Conservation (phyloP, 2,888 invertebrate genomes). For the Apamea anceps region DNA sequence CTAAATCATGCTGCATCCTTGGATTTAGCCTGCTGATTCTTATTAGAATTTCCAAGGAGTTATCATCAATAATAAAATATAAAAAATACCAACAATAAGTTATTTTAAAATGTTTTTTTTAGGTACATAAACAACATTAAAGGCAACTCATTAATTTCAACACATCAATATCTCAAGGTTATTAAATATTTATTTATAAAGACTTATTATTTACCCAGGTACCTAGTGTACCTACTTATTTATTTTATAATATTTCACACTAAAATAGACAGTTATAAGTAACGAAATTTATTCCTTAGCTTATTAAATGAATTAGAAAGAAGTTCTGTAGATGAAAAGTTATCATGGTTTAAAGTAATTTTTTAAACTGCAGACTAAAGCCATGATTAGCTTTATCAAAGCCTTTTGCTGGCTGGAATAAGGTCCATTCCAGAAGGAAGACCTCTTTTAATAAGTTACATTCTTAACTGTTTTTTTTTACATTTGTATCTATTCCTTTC, state of each 20-base stretch:
- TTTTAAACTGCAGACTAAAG: background rate
- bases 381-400: background rate
- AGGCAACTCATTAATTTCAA: background rate
- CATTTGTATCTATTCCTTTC: background rate
- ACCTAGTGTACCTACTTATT: background rate
- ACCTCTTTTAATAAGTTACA: background rate
- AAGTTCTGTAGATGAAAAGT: background rate
- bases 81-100: background rate
- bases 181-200: background rate
- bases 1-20: background rate
- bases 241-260: background rate
- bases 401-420: background rate
- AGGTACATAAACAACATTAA: too few species aligned
- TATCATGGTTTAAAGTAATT: background rate
- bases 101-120: background rate
- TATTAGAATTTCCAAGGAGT: background rate
- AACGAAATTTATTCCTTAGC: background rate
- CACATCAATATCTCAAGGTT: conserved; percentile 24
- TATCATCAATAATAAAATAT: background rate
- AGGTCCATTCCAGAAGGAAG: background rate
- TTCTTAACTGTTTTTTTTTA: background rate
- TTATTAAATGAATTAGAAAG: background rate
- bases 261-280: background rate
- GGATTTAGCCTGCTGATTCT: background rate
- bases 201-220: background rate